Evolutionary conservation across 2,888 invertebrate genomes (phyloP), one percentile per base, ranked within the genome.

Genomic region (Heliconius sara): DNA sequence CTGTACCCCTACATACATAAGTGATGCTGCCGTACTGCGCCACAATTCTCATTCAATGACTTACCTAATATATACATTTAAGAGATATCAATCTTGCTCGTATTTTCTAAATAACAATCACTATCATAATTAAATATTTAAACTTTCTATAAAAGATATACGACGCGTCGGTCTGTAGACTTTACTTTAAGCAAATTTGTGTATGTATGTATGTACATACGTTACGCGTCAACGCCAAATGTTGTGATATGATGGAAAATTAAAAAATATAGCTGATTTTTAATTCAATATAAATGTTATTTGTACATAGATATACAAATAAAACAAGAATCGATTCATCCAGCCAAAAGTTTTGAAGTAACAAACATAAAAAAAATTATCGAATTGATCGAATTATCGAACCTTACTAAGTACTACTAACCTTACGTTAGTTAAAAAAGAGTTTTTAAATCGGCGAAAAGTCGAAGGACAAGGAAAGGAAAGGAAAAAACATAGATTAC

Each of bases 111-210:
- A 68, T 43, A 43, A n/a, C n/a, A 68, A 68, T 68, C 68, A 22
- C 39, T 68, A 68, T 68, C 68, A 43, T 68, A 43, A 43, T 6
- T 68, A 39, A 68, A 68, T 68, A 68, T 68, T 68, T 68, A 25
- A 43, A 39, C 68, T 68, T 25, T 68, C 68, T 43, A 68, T 39
- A 67, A 12, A 68, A 43, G 68, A 68, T 68, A 43, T 68, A 68
- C 25, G 43, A 68, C 68, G 43, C n/a, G 68, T 68, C 68, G 68
- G 68, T 68, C 43, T 39, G 13, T 68, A 43, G 12, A 68, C 39
- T 68, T 68, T 25, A 68, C 39, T 39, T 68, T 68, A n/a, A 43
- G 68, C 25, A n/a, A 39, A 68, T 68, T 68, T 39, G 22, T 68
- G 68, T 68, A 39, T 68, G 68, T 39, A 22, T 39, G 39, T 67